Evolutionary conservation across 2,113 vertebrate species (phyloP).

Genomic region (Leuciscus idus): DNA sequence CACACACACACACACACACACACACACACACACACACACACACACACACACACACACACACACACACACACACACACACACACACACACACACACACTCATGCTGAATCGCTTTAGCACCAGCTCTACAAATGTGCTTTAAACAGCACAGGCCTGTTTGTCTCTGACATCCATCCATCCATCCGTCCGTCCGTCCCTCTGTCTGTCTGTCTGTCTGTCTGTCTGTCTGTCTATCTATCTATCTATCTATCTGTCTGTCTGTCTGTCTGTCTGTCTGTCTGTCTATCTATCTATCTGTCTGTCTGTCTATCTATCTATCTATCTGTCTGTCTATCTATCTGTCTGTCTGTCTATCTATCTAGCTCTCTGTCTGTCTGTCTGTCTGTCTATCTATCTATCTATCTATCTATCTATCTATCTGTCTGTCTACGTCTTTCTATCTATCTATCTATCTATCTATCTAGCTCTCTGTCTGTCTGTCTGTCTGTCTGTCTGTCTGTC

Average conservation of each 20-base stretch:
- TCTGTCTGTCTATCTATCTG: no score
- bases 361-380: neutral
- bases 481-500: accelerated
- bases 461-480: neutral
- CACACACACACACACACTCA: constrained; percentile 1
- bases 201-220: neutral
- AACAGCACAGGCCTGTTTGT: neutral
- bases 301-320: neutral
- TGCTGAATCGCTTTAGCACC: neutral
- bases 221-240: neutral
- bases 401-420: neutral
- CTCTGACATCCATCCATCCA: neutral
- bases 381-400: neutral
- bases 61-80: constrained; percentile 21
- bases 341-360: no score
- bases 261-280: neutral
- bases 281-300: neutral
- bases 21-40: constrained; percentile 21
- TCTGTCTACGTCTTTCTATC: neutral
- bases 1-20: constrained; percentile 18
- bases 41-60: constrained; percentile 2
- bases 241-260: neutral
- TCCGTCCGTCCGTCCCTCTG: neutral
- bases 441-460: neutral
- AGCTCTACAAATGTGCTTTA: constrained; percentile 4